Evolutionary conservation across 2,888 invertebrate genomes (phyloP), one percentile per base, ranked within the genome.

Genomic region (Cephus sareptanus): DNA sequence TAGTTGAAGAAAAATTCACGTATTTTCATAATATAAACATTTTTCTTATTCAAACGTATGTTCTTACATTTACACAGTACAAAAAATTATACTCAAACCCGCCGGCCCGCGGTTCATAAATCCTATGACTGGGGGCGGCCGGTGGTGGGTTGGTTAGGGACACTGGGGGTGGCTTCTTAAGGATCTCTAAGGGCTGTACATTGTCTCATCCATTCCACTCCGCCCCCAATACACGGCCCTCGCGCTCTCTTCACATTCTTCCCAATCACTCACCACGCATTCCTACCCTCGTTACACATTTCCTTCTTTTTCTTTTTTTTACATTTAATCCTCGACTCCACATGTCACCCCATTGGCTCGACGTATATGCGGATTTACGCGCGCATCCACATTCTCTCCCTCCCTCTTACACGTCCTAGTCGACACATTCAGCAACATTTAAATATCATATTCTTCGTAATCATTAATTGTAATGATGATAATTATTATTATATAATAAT

Each of bases 41-140:
- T 93, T 93, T 93, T 93, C 93, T 93, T 93, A 93, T 93, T 93
- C 93, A 93, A 93, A 93, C 93, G 95, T 95, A 95, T 94, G 94
- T 94, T 94, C 95, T 94, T 95, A 95, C 95, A 95, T 95, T 95
- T 95, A 95, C 95, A 95, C 95, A 95, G 95, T 95, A 95, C 95
- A 95, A 95, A 95, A 95, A 94, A 95, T 95, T 94, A 94, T 93
- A 93, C 93, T 92, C 92, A 91, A 86, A 90, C 85, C 89, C 89
- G 88, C 89, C 89, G 86, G 85, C 88, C 87, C 85, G 89, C 90
- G 89, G 87, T 89, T 90, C 87, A 87, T 88, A 90, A 90, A 87
- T 88, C 87, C 88, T 89, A 85, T 88, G 89, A 89, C 88, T 88
- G 89, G 87, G 89, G 88, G 86, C 87, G 87, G 85, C 86, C 85